These are phyloP conservation scores for Columba janthina DNA, from an alignment of 2,113 vertebrate genomes.

Conservation along the genomic window DNA sequence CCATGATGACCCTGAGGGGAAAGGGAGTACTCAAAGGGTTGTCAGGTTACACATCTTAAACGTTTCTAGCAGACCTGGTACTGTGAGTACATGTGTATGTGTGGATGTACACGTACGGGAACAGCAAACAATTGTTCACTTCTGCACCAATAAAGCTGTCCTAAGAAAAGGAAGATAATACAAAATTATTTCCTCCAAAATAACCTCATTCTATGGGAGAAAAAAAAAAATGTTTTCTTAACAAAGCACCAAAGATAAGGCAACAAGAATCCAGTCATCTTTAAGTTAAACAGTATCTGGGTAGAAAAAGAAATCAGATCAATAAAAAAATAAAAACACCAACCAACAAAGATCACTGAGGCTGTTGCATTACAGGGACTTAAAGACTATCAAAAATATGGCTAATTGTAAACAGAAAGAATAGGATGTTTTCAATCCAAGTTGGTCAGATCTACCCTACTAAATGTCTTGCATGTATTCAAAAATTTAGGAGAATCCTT, in stretches of 20 bases:
- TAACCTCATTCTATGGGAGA: neutral
- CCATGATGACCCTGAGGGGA: conserved; percentile 3
- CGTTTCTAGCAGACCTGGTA: conserved; percentile 27
- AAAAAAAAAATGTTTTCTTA: neutral
- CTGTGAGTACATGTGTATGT: neutral
- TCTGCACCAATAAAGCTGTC: conserved; percentile 22
- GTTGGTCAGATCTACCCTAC: neutral
- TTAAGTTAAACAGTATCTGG: conserved; percentile 30
- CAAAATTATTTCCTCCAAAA: neutral
- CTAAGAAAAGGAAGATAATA: conserved; percentile 10
- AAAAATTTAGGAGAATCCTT: conserved; percentile 8
- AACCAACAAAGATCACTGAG: conserved; percentile 30
- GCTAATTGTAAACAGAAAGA: conserved; percentile 53
- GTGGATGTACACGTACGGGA: neutral
- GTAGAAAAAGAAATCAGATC: neutral
- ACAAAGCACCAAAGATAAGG: conserved; percentile 63
- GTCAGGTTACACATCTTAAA: conserved; percentile 18
- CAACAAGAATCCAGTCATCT: conserved; percentile 51
- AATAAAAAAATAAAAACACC: conserved; percentile 49
- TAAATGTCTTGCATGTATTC: neutral
- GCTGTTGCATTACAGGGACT: conserved; percentile 12
- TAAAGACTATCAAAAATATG: neutral
- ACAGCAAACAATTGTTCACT: conserved; percentile 17
- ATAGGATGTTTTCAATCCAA: conserved; percentile 17
- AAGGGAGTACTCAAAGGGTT: conserved; percentile 63